Percentiles rank a stretch among this genome's conserved stretches.
Evolutionary conservation across 2,113 vertebrate genomes (phyloP).

Genomic region (Dissostichus mawsoni): DNA sequence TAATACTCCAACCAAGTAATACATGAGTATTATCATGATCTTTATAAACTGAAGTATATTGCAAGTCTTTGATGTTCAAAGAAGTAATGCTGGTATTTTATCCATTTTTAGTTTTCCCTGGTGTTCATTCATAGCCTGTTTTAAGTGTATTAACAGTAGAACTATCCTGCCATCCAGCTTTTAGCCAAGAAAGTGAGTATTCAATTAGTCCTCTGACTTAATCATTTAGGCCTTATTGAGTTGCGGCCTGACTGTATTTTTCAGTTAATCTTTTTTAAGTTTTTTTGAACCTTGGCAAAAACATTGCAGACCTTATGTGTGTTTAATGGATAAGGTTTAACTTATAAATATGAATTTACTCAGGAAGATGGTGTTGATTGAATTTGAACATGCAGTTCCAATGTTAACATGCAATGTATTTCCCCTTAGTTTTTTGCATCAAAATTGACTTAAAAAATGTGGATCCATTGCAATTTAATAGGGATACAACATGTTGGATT

Average conservation of each 20-base stretch:
- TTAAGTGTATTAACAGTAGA: not conserved
- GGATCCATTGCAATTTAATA: not conserved
- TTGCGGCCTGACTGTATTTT: slow-evolving; percentile 28
- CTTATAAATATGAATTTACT: slow-evolving; percentile 10
- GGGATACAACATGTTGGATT: too few species aligned
- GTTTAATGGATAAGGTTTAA: not conserved
- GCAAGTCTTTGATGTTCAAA: not conserved
- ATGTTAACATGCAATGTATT: slow-evolving; percentile 1
- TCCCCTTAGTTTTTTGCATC: not conserved
- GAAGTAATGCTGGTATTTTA: not conserved
- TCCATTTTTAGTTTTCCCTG: too few species aligned
- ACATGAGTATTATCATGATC: not conserved
- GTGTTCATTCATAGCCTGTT: not conserved
- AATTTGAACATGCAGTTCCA: not conserved
- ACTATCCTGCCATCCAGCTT: not conserved
- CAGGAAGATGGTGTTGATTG: too few species aligned
- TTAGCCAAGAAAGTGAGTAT: slow-evolving; percentile 14
- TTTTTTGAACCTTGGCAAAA: slow-evolving; percentile 5
- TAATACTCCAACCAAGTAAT: not conserved
- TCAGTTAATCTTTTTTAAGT: slow-evolving; percentile 37
- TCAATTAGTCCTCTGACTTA: slow-evolving; percentile 34
- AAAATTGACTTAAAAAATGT: not conserved
- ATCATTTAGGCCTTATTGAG: slow-evolving; percentile 35
- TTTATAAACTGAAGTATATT: not conserved
- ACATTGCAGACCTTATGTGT: not conserved